A percentile compares a stretch with the other conserved stretches of the same genome.
Conservation (phyloP, 92 coral and sea anemone species). For the Umimayanthus kanabou region DNA sequence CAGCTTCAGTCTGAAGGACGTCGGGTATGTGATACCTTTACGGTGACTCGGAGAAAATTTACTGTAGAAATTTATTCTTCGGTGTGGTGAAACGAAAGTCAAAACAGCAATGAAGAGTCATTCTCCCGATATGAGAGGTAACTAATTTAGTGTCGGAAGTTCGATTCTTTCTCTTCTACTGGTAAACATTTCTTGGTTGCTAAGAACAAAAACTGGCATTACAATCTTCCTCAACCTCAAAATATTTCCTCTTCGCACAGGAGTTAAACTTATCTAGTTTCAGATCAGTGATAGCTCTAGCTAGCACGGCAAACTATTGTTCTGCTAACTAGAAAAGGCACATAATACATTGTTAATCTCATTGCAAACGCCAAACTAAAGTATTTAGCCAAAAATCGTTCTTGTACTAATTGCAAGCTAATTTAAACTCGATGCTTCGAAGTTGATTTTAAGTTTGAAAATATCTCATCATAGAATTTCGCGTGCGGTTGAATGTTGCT, state of each 20-base stretch:
- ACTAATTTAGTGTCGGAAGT: not conserved
- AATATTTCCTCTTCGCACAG: not conserved
- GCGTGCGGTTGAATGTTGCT: not conserved
- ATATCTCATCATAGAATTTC: not conserved
- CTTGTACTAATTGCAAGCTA: not conserved
- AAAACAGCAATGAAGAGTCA: slow-evolving; percentile 31
- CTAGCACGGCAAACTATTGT: not conserved
- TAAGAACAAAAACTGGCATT: not conserved
- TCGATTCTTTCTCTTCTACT: not conserved
- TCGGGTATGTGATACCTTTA: not conserved
- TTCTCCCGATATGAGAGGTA: slow-evolving; percentile 34
- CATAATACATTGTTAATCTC: not conserved
- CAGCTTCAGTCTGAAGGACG: not conserved
- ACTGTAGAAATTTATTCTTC: not conserved
- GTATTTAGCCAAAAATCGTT: not conserved
- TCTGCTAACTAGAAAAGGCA: not conserved
- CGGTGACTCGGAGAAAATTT: not conserved
- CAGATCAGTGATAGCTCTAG: not conserved
- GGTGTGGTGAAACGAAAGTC: not conserved
- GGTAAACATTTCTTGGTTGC: slow-evolving; percentile 25
- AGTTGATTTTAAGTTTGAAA: not conserved
- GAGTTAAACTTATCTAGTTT: not conserved
- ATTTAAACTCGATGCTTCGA: not conserved
- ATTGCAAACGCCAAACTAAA: not conserved
- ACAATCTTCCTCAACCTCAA: not conserved